phyloP scores from a whole-genome alignment of 37 sponge, comb jelly and placozoan genomes.

The Ephydatia muelleri region DNA sequence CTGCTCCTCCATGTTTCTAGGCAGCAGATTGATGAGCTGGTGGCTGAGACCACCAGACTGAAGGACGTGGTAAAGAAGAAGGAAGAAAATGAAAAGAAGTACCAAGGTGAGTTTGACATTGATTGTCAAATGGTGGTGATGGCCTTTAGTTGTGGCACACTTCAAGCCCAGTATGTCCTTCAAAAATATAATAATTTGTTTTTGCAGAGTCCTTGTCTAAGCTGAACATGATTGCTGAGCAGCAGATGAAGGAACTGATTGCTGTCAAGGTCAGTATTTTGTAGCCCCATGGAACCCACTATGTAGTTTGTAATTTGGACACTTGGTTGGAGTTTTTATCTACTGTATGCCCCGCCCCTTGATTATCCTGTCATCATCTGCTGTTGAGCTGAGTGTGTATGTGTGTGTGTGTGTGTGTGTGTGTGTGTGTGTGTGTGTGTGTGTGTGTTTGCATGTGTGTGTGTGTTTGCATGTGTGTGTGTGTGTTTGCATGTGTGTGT shows the following conservation, averaged over 20 bases:
- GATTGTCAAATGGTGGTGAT: too few species aligned
- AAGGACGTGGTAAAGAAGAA: conserved; percentile 73
- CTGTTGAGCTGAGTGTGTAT: too few species aligned
- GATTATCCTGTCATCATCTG: too few species aligned
- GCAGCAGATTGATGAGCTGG: conserved; percentile 66
- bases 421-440: too few species aligned
- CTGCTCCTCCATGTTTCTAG: conserved; percentile 14
- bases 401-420: too few species aligned
- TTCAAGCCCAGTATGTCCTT: neutral
- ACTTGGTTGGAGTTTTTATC: too few species aligned
- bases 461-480: too few species aligned
- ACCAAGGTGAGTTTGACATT: conserved; percentile 54
- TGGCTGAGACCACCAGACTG: conserved; percentile 47
- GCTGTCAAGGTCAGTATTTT: conserved; percentile 51
- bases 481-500: too few species aligned
- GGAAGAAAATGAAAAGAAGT: conserved; percentile 77
- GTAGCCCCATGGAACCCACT: neutral
- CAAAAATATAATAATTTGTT: neutral
- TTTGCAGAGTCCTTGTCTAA: conserved; percentile 67
- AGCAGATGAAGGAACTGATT: conserved; percentile 75
- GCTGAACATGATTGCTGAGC: conserved; percentile 76
- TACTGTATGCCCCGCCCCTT: too few species aligned
- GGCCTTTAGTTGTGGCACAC: neutral
- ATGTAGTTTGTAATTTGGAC: too few species aligned
- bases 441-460: too few species aligned